Base-by-base conservation (phyloP, 2,797 vertebrate species). In the Eupleurogrammus muticus region DNA sequence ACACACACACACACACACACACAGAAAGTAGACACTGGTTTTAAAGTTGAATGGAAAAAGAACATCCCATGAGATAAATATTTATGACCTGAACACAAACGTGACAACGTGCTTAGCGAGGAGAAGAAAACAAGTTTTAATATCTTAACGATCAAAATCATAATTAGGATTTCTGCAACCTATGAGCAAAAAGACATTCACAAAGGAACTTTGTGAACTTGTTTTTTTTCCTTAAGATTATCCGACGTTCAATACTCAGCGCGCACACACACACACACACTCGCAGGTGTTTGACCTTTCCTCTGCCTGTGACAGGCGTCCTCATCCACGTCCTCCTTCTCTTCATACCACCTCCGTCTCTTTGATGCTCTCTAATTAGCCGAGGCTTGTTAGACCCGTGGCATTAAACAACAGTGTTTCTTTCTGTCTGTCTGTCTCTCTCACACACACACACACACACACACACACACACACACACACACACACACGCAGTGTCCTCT, bases 291-390 rank as follows among this genome's bases (percentile, higher is more conserved):
- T 75, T 92, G 91, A 93, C 92, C 91, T 92, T 92, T 92, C 80
- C 66, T 81, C 59, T 66, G 67, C 60, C 79, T 81, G 80, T 44
- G 75, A 88, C 86, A 87, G 66, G 28, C 81, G 36, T 86, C 80
- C 70, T 75, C 80, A 66, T 77, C 70, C 79, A 52, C 73, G 63
- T 28, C 16, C 40, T 77, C 81, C 73, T 58, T 79, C 67, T 67
- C 79, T 54, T 52, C 69, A 5, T 66, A 56, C 74, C 77, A 77
- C 73, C 74, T 70, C 79, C 69, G 21, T 16, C 68, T 84, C 83
- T 93, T 92, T 93, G 90, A 92, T 90, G 90, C 71, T 72, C 81
- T 73, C 83, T 89, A 90, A 93, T 93, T 92, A 92, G 81, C 79
- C 77, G 73, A n/a, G 75, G 84, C 82, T 87, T 85, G 79, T 90